Conservation (phyloP, 2,113 vertebrate genomes). For the Microtus oregoni region DNA sequence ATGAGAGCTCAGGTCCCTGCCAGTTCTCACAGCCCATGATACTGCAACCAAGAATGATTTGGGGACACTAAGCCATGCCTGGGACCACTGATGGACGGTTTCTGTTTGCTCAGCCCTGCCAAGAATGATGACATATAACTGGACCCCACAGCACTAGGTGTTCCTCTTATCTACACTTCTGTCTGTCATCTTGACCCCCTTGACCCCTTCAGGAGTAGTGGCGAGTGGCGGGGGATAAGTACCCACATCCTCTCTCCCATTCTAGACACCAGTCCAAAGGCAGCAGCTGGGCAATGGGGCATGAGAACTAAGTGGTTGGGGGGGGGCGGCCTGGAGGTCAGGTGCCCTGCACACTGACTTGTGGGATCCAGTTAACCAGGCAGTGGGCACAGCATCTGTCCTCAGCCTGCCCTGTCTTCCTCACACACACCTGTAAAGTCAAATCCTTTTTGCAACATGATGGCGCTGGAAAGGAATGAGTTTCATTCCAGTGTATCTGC, state of each 20-base stretch:
- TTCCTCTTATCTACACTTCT: rapidly evolving
- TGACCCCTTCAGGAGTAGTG: neutral
- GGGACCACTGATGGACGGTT: neutral
- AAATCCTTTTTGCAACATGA: neutral
- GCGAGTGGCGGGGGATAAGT: neutral
- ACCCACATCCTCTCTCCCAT: neutral
- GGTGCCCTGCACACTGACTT: neutral
- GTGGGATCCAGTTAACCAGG: neutral
- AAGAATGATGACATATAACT: neutral
- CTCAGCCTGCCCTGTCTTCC: neutral
- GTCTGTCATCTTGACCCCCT: neutral
- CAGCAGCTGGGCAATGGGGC: rapidly evolving
- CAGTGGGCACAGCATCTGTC: conserved; percentile 41
- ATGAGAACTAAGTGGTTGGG: rapidly evolving
- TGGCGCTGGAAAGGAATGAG: neutral
- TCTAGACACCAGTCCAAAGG: neutral
- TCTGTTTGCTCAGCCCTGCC: neutral
- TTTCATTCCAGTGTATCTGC: conserved; percentile 6
- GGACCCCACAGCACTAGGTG: neutral
- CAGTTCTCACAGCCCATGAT: neutral
- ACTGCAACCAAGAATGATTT: neutral
- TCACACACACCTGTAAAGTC: neutral
- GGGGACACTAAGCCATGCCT: neutral
- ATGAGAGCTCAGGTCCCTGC: neutral
- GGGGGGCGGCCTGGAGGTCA: neutral